Conservation (phyloP, 2,797 vertebrate genomes). For the Bradypus variegatus region DNA sequence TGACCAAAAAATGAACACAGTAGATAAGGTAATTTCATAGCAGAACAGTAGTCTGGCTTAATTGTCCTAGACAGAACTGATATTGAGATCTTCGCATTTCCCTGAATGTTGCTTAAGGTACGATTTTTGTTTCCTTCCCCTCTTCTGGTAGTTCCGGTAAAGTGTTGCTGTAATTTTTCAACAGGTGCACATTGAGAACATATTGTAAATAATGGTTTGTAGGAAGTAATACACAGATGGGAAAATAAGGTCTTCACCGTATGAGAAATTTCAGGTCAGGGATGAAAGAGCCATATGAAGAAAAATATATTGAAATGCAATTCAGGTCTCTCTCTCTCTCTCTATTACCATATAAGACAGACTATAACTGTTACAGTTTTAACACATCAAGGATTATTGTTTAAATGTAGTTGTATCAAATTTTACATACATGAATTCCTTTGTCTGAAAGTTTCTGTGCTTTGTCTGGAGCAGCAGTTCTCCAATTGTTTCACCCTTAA, state of each 20-base stretch:
- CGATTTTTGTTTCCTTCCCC: slow-evolving; percentile 35
- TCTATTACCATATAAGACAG: not conserved
- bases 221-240: not conserved
- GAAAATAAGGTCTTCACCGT: not conserved
- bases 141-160: not conserved
- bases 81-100: not conserved
- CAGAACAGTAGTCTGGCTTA: not conserved
- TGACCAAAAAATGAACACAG: not conserved
- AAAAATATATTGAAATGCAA: not conserved
- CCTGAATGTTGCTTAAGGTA: slow-evolving; percentile 33
- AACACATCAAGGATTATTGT: not conserved
- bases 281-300: not conserved
- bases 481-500: not conserved
- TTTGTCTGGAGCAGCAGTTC: not conserved
- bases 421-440: not conserved
- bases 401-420: not conserved
- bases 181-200: not conserved
- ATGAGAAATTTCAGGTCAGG: not conserved
- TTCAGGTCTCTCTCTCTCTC: not conserved
- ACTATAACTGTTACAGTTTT: not conserved
- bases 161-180: not conserved
- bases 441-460: not conserved
- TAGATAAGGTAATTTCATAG: slow-evolving; percentile 1
- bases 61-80: slow-evolving; percentile 2
- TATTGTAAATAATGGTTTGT: not conserved